These are phyloP conservation scores for Spodoptera exigua DNA, from an alignment of 2,888 invertebrate species.

Conservation along the genomic window DNA sequence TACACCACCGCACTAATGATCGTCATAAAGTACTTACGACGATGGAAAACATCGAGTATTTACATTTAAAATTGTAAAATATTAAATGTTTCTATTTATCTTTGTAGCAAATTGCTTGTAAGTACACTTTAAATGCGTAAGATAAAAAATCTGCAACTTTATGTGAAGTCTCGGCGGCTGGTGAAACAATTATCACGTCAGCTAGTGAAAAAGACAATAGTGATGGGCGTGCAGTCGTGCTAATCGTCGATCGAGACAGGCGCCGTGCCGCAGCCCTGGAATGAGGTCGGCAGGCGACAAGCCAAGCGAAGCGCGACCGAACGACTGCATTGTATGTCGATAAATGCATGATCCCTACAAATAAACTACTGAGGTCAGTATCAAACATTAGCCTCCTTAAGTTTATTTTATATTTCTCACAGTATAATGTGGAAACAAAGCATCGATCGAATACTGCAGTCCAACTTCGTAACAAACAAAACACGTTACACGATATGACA, in stretches of 20 bases:
- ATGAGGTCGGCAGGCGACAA: constrained; percentile 76
- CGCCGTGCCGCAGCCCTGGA: constrained; percentile 72
- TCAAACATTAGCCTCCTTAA: constrained; percentile 35
- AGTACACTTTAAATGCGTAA: constrained; percentile 12
- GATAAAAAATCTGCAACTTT: constrained; percentile 25
- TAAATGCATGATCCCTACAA: constrained; percentile 66
- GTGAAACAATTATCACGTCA: constrained; percentile 63
- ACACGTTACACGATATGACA: constrained; percentile 39
- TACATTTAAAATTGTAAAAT: constrained; percentile 42
- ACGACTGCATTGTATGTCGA: constrained; percentile 70
- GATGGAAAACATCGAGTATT: constrained; percentile 48
- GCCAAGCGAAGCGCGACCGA: constrained; percentile 67
- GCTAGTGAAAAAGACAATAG: constrained; percentile 77
- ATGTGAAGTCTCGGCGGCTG: constrained; percentile 27
- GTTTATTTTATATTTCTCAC: constrained; percentile 23
- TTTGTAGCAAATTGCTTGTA: constrained; percentile 32
- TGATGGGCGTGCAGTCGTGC: constrained; percentile 75
- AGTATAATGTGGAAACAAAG: constrained; percentile 18
- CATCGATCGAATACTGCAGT: constrained; percentile 15
- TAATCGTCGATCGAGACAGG: constrained; percentile 77
- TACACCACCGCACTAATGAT: constrained; percentile 67
- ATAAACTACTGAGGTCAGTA: constrained; percentile 51
- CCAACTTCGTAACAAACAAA: constrained; percentile 45
- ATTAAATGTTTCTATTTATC: constrained; percentile 40
- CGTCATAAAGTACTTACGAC: constrained; percentile 65